These are phyloP conservation scores for Harpagoxenus sublaevis DNA, from an alignment of 2,888 invertebrate genomes.

Conservation along the genomic window DNA sequence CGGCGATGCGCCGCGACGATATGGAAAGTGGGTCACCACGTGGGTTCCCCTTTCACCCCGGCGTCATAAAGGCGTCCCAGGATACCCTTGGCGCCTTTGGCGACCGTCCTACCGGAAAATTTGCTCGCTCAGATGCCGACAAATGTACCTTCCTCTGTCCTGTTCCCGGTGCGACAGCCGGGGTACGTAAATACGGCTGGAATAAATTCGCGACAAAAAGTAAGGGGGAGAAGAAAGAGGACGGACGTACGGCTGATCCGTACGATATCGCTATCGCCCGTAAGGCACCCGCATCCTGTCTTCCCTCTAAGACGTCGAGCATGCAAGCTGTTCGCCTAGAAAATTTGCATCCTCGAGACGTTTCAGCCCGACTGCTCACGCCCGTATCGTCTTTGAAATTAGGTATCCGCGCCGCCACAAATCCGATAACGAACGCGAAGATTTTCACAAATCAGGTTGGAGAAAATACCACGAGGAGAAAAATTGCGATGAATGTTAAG, in stretches of 20 bases:
- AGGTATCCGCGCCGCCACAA: constrained; percentile 29
- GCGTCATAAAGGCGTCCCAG: constrained; percentile 62
- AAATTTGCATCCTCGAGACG: constrained; percentile 77
- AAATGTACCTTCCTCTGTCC: constrained; percentile 52
- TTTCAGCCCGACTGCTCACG: constrained; percentile 62
- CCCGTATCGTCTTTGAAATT: constrained; percentile 73
- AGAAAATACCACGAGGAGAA: neutral
- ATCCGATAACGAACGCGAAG: constrained; percentile 7
- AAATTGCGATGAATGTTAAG: neutral
- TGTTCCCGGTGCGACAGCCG: constrained; percentile 53
- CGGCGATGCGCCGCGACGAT: constrained; percentile 51
- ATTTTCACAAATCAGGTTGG: constrained; percentile 6
- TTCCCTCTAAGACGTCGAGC: constrained; percentile 50
- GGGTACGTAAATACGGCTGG: constrained; percentile 59
- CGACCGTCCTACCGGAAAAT: constrained; percentile 67
- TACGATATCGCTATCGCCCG: constrained; percentile 65
- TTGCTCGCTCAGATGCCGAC: constrained; percentile 64
- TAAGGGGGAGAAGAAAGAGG: neutral
- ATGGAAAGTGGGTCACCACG: constrained; percentile 67
- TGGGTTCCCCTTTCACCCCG: neutral
- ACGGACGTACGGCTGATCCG: constrained; percentile 44
- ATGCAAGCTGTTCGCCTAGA: constrained; percentile 74
- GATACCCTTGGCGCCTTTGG: constrained; percentile 61
- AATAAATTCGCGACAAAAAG: constrained; percentile 65
- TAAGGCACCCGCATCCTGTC: constrained; percentile 71